These are phyloP conservation scores for Alouatta caraya DNA, from an alignment of 2,797 vertebrate species.

Conservation along the genomic window DNA sequence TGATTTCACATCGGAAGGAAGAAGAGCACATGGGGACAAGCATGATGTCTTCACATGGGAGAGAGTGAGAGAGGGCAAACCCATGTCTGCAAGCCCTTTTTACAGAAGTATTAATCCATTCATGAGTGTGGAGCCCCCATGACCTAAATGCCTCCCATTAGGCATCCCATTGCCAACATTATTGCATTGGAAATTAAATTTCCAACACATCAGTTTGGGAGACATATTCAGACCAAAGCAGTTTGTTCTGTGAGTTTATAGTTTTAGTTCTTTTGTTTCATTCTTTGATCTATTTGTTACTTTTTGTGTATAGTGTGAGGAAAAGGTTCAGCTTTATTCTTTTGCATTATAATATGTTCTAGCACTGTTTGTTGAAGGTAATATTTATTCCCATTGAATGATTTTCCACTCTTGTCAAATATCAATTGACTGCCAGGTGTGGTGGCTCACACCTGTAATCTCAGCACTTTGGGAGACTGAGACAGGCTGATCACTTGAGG, in stretches of 20 bases:
- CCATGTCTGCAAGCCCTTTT: neutral
- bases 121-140: neutral
- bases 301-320: neutral
- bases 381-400: neutral
- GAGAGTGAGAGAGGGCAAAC: neutral
- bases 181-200: neutral
- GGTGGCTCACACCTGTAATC: too few species aligned
- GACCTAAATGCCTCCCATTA: neutral
- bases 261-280: neutral
- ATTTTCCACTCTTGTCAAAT: neutral
- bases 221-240: neutral
- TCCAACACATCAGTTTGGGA: neutral
- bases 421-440: neutral
- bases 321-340: neutral
- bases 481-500: too few species aligned
- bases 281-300: neutral
- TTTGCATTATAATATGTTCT: neutral
- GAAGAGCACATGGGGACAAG: neutral
- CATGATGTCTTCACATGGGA: too few species aligned
- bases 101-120: neutral
- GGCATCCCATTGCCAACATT: neutral
- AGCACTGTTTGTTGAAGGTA: neutral
- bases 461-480: too few species aligned
- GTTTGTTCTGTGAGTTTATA: neutral
- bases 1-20: neutral